Percentiles rank a stretch among this genome's conserved stretches.
phyloP scores from a whole-genome alignment of 2,113 vertebrate genomes.

The Herpailurus yagouaroundi region DNA sequence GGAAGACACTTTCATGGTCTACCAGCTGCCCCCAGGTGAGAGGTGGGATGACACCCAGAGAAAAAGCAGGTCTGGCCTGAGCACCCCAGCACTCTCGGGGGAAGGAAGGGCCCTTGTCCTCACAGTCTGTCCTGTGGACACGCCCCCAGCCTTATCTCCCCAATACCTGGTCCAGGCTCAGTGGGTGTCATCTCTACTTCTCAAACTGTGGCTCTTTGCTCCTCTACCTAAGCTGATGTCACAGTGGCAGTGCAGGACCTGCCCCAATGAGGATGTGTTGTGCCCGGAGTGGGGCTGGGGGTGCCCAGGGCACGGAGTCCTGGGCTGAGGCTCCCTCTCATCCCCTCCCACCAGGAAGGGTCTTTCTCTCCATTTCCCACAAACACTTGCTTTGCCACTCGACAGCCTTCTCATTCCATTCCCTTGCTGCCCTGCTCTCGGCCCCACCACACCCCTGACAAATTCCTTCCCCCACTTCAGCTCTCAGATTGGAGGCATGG shows the following conservation, averaged over 20 bases:
- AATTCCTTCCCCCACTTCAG: conserved; percentile 62
- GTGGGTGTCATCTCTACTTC: background rate
- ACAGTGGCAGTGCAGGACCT: rapidly evolving
- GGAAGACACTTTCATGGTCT: background rate
- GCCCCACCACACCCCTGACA: conserved; percentile 1
- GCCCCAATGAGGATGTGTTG: background rate
- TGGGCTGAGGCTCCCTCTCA: background rate
- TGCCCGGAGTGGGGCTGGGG: background rate
- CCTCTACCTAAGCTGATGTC: background rate
- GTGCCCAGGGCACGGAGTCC: background rate
- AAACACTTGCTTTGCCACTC: conserved; percentile 51
- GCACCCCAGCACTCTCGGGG: background rate
- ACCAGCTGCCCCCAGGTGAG: background rate
- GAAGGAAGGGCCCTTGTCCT: background rate
- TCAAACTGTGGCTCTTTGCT: background rate
- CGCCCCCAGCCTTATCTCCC: background rate
- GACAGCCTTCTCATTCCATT: conserved; percentile 63
- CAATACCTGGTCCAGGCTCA: background rate
- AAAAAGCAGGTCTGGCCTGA: background rate
- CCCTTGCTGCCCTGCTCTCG: background rate
- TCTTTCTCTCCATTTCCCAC: conserved; percentile 54
- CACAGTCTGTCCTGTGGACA: background rate
- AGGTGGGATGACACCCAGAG: background rate
- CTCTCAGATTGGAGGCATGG: background rate
- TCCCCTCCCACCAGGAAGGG: background rate